phyloP scores from a whole-genome alignment of 2,888 invertebrate species.

The Cylloceria caligata region DNA sequence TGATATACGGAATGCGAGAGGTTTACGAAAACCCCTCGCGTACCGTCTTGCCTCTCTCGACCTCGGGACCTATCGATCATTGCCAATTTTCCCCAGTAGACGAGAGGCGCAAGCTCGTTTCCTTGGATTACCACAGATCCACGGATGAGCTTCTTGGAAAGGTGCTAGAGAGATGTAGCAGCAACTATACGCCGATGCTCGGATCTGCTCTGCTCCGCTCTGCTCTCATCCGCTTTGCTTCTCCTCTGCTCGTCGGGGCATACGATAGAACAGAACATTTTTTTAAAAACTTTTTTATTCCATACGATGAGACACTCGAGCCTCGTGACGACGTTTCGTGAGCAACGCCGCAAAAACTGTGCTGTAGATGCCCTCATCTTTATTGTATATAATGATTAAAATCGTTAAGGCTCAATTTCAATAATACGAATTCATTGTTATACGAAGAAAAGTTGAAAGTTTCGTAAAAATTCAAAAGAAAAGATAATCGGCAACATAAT shows the following conservation, averaged over 20 bases:
- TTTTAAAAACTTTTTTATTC: background rate
- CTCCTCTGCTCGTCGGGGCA: background rate
- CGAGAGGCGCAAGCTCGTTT: slow-evolving; percentile 49
- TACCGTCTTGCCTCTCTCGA: slow-evolving; percentile 18
- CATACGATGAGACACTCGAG: slow-evolving; percentile 1
- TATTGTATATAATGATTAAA: background rate
- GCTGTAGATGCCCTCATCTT: background rate
- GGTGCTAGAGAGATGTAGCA: background rate
- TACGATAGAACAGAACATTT: slow-evolving; percentile 12
- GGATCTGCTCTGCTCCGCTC: too few species aligned
- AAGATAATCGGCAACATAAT: too few species aligned
- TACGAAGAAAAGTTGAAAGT: slow-evolving; percentile 4
- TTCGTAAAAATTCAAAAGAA: slow-evolving; percentile 37
- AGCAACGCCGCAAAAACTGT: background rate
- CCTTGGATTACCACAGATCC: slow-evolving; percentile 1
- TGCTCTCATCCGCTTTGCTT: too few species aligned
- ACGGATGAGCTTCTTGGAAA: background rate
- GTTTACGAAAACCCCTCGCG: slow-evolving; percentile 19
- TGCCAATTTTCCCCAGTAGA: slow-evolving; percentile 60
- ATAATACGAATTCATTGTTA: background rate
- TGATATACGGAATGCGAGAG: slow-evolving; percentile 45
- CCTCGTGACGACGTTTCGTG: slow-evolving; percentile 38
- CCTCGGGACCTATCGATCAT: slow-evolving; percentile 64
- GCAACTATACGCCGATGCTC: background rate
- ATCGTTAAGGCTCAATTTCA: background rate